Percentiles rank a stretch among this genome's conserved stretches.
phyloP scores from a whole-genome alignment of 2,113 vertebrate genomes.

The Prinia subflava region DNA sequence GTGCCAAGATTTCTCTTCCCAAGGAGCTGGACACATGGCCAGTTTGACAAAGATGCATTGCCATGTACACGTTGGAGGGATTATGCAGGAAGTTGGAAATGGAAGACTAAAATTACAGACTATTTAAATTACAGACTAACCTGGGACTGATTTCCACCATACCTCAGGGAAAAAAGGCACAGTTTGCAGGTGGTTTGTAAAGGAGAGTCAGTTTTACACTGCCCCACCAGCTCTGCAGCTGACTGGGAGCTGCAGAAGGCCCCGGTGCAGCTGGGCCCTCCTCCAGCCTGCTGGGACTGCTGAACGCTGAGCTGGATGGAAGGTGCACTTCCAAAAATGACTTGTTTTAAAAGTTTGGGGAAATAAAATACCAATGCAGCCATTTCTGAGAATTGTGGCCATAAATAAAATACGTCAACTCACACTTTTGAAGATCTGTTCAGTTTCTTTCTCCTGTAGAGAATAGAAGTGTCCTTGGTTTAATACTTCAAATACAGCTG shows the following conservation, averaged over 20 bases:
- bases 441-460: background rate
- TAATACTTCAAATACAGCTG: background rate
- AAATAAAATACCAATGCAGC: background rate
- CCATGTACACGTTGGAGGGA: background rate
- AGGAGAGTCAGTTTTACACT: background rate
- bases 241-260: background rate
- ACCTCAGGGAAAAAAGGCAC: background rate
- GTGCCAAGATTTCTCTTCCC: background rate
- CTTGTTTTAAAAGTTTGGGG: background rate
- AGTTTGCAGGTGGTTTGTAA: background rate
- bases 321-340: background rate
- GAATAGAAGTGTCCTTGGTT: slow-evolving; percentile 6
- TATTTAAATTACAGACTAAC: background rate
- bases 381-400: background rate
- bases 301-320: background rate
- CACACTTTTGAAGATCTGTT: background rate
- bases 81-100: background rate
- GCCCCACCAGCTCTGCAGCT: background rate
- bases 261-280: background rate
- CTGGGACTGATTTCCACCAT: background rate
- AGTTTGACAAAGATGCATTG: background rate
- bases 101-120: background rate
- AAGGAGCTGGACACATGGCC: background rate
- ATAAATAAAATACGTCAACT: background rate
- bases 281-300: background rate